A percentile compares a stretch with the other conserved stretches of the same genome.
Conservation (phyloP, 2,888 invertebrate species). For the Drosophila quasianomalipes region DNA sequence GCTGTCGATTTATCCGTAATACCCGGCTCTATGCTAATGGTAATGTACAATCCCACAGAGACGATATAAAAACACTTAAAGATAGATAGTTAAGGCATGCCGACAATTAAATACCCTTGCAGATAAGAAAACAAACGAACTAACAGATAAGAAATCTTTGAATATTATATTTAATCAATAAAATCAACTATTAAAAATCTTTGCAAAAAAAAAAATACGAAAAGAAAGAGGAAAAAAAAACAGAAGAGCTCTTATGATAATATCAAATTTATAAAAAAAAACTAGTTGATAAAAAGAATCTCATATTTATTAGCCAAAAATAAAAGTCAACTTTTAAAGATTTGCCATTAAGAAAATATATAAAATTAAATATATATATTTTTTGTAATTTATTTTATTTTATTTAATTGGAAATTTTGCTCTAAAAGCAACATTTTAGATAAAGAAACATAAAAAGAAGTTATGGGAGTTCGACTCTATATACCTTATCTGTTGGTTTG, state of each 20-base stretch:
- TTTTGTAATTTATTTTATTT: neutral
- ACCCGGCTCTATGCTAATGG: slow-evolving; percentile 85
- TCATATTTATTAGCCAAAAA: neutral
- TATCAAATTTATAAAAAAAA: neutral
- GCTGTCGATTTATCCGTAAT: slow-evolving; percentile 85
- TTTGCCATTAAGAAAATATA: neutral
- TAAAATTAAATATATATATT: neutral
- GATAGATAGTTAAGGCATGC: slow-evolving; percentile 7
- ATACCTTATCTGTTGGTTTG: neutral
- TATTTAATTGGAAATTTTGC: too few species aligned
- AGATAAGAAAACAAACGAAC: neutral
- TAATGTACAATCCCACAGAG: slow-evolving; percentile 79
- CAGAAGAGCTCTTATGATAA: neutral
- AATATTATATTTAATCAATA: neutral
- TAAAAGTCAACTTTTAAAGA: neutral
- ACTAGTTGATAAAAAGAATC: neutral
- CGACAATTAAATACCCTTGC: slow-evolving; percentile 35
- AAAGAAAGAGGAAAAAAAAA: neutral
- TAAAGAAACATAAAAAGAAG: too few species aligned
- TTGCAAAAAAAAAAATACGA: neutral
- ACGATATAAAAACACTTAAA: slow-evolving; percentile 30
- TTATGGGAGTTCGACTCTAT: neutral
- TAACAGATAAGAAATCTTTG: neutral
- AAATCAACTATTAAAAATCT: neutral
- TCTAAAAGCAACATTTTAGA: too few species aligned